These are phyloP conservation scores for Chaenocephalus aceratus DNA, from an alignment of 2,113 vertebrate genomes.

Conservation along the genomic window DNA sequence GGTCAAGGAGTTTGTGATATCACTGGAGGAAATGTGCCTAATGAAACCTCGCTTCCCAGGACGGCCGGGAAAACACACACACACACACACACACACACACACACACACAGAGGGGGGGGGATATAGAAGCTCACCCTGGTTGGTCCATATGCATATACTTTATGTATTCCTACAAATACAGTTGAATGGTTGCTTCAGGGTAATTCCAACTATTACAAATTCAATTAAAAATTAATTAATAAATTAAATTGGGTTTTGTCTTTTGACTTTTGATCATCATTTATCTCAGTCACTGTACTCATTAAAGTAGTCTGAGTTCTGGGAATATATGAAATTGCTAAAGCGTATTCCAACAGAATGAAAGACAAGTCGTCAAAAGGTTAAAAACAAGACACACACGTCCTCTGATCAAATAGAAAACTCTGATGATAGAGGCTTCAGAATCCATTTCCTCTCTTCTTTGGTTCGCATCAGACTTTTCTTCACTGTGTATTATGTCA, in stretches of 20 bases:
- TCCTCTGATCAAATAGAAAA: background rate
- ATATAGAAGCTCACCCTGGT: background rate
- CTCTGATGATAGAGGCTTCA: background rate
- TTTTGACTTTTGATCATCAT: background rate
- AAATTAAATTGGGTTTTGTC: background rate
- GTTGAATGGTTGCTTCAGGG: background rate
- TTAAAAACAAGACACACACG: background rate
- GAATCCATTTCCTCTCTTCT: background rate
- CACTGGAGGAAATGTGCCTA: conserved; percentile 63
- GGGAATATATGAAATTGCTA: background rate
- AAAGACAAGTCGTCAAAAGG: background rate
- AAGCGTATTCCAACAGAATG: background rate
- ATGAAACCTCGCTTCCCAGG: conserved; percentile 48
- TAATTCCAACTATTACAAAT: background rate
- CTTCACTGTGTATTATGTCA: too few relatives aligned
- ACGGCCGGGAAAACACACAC: conserved; percentile 34
- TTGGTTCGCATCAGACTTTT: too few relatives aligned
- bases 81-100: background rate
- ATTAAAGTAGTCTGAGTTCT: background rate
- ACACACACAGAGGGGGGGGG: background rate
- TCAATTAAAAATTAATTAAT: too few relatives aligned
- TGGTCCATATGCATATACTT: too few relatives aligned
- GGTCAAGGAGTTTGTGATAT: conserved; percentile 68
- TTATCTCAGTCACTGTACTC: background rate
- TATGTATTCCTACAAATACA: background rate